Base-by-base conservation (phyloP, 1,140 invertebrate genomes). In the Himalopsyche phryganea region DNA sequence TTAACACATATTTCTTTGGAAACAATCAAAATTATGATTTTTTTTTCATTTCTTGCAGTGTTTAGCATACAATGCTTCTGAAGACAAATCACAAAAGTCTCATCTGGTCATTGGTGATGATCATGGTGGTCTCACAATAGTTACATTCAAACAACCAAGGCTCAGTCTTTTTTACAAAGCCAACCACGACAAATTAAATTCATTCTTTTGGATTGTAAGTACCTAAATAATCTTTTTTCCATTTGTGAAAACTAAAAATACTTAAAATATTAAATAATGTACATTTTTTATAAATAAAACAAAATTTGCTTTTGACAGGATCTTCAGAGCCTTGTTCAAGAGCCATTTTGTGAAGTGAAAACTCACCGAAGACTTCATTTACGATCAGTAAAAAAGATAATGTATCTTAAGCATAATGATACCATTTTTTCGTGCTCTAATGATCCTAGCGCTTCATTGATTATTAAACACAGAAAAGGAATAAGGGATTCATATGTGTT, bases 181-280 rank as follows among this genome's bases (percentile, higher is more conserved):
- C 60, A 66, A 70, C 35, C 70, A 70, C 5, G 75, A 79, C 51
- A 73, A 74, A 64, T 49, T 77, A 9, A 71, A 67, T 45, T 64
- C 69, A 9, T 76, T 73, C 48, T 78, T 74, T 67, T 79, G 75
- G 75, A 63, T 67, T 63, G 77, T 80, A 63, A 71, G 68, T 58
- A 33, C 19, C 15, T 1, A 46, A 11, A 18, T 19, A 15, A 6
- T 41, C 23, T 42, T 7, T 19, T 50, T 9, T n/a, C n/a, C n/a
- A n/a, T n/a, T n/a, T n/a, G n/a, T n/a, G n/a, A n/a, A n/a, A n/a
- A n/a, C n/a, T n/a, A 28, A 9, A 28, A 28, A 28, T 28, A 28
- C 23, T 5, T 28, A 28, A 28, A 5, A 28, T 28, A 9, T 28
- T 28, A 28, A 28, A 5, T 28, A 28, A 28, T 28, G n/a, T n/a